These are phyloP conservation scores for Macquaria ambigua DNA, from an alignment of 2,113 vertebrate species.

Conservation along the genomic window DNA sequence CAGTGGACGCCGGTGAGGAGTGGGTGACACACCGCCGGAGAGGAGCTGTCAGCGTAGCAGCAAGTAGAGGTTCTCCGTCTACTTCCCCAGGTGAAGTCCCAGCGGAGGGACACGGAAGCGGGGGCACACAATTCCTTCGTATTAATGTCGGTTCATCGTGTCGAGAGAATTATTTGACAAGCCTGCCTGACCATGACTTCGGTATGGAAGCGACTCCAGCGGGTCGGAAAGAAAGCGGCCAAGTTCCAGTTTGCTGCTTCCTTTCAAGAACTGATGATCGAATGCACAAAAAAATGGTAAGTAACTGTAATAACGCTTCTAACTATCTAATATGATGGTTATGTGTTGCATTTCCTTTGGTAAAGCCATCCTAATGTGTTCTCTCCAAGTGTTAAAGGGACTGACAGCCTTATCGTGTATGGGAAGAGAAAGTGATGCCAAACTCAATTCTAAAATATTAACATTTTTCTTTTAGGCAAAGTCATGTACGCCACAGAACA, in stretches of 20 bases:
- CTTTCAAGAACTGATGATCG: slow-evolving; percentile 88
- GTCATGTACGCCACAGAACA: neutral
- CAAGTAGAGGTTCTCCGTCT: slow-evolving; percentile 20
- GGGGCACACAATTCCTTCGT: neutral
- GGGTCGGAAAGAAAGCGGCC: slow-evolving; percentile 90
- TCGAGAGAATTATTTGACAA: neutral
- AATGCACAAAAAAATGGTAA: slow-evolving; percentile 91
- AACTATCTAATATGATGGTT: no score
- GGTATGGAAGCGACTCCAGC: slow-evolving; percentile 94
- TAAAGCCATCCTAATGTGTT: neutral
- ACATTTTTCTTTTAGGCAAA: neutral
- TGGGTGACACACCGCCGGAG: neutral
- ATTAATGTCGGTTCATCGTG: neutral
- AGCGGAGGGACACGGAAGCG: neutral
- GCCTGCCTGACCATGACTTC: slow-evolving; percentile 85
- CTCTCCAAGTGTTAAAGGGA: neutral
- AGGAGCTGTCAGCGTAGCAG: slow-evolving; percentile 24
- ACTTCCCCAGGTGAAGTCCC: neutral
- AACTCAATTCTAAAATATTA: neutral
- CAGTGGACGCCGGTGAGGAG: slow-evolving; percentile 48
- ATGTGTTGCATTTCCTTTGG: neutral
- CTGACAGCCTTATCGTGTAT: neutral
- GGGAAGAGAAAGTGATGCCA: slow-evolving; percentile 12
- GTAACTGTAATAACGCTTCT: slow-evolving; percentile 21
- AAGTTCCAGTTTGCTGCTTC: slow-evolving; percentile 93